phyloP scores from a whole-genome alignment of 2,113 vertebrate species.

The Ciconia maguari region DNA sequence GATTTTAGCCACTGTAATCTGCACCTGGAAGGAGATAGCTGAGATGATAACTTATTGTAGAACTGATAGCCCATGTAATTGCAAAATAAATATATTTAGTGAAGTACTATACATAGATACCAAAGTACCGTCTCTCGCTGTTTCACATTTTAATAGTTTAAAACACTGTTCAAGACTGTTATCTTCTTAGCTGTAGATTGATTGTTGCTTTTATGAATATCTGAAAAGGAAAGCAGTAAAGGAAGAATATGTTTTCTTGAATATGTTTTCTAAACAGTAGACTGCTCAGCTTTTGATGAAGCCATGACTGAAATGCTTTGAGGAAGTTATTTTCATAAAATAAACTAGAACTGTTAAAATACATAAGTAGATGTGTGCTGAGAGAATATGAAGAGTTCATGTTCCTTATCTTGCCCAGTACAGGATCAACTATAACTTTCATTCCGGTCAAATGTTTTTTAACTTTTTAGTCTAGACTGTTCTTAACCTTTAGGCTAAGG shows the following conservation, averaged over 20 bases:
- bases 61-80: background rate
- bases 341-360: background rate
- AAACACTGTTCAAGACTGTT: background rate
- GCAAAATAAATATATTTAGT: background rate
- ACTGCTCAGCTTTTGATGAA: background rate
- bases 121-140: background rate
- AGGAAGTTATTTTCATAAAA: background rate
- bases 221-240: background rate
- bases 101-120: background rate
- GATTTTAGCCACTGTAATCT: background rate
- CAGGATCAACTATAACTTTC: background rate
- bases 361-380: background rate
- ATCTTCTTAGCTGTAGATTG: background rate
- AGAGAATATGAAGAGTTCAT: background rate
- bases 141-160: background rate
- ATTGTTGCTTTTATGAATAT: background rate
- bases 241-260: background rate
- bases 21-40: background rate
- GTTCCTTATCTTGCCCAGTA: background rate
- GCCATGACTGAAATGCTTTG: background rate
- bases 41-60: background rate
- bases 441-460: background rate
- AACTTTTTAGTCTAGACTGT: background rate
- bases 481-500: background rate
- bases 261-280: background rate